A percentile compares a stretch with the other conserved stretches of the same genome.
phyloP scores from a whole-genome alignment of 2,888 invertebrate species.

The Netelia inedita region DNA sequence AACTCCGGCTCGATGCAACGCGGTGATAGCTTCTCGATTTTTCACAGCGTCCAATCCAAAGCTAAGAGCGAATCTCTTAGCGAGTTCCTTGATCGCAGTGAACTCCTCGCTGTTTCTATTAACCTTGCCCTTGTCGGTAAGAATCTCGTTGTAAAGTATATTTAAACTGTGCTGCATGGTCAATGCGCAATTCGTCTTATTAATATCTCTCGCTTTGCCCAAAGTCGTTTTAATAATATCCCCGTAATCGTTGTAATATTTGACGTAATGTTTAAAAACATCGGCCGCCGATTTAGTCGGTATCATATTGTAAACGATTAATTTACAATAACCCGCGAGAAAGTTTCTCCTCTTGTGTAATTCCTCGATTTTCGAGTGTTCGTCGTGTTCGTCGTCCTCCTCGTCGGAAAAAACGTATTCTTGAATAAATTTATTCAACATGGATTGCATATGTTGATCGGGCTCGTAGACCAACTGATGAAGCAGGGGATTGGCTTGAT shows the following conservation, averaged over 20 bases:
- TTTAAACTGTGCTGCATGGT: slow-evolving; percentile 97
- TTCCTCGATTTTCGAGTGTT: slow-evolving; percentile 97
- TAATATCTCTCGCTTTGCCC: slow-evolving; percentile 98
- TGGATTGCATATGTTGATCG: slow-evolving; percentile 91
- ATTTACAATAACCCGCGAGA: slow-evolving; percentile 98
- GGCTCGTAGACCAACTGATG: slow-evolving; percentile 92
- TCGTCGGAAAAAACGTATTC: slow-evolving; percentile 97
- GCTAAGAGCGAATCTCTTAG: slow-evolving; percentile 97
- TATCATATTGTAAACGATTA: slow-evolving; percentile 98
- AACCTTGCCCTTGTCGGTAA: slow-evolving; percentile 85
- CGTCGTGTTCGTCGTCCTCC: slow-evolving; percentile 97
- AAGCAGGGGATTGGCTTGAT: slow-evolving; percentile 86
- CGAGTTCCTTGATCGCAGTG: slow-evolving; percentile 97
- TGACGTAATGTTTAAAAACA: slow-evolving; percentile 98
- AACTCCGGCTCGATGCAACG: slow-evolving; percentile 97
- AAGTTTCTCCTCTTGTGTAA: slow-evolving; percentile 98
- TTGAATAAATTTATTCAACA: slow-evolving; percentile 96
- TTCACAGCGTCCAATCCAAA: slow-evolving; percentile 98
- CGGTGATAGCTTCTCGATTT: slow-evolving; percentile 98
- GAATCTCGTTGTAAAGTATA: slow-evolving; percentile 92
- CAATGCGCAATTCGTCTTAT: slow-evolving; percentile 97
- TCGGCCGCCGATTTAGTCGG: slow-evolving; percentile 96
- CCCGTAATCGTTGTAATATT: slow-evolving; percentile 99
- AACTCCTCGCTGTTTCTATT: slow-evolving; percentile 93
- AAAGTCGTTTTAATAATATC: slow-evolving; percentile 99